Conservation (phyloP, 2,797 vertebrate genomes). For the Melanotaenia trifasciata region DNA sequence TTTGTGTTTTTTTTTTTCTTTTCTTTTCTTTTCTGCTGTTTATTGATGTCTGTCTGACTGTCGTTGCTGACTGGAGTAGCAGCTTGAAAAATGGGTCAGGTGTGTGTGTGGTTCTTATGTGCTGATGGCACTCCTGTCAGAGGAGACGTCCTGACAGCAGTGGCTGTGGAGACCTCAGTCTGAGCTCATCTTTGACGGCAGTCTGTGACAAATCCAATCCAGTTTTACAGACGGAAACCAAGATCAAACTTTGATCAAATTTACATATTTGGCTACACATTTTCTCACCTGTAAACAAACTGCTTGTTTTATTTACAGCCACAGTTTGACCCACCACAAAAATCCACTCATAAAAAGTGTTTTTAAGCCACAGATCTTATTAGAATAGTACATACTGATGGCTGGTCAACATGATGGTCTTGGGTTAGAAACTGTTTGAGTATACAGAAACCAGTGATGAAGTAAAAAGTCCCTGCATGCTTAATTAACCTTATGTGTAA, state of each 20-base stretch:
- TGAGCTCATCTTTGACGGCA: conserved; percentile 36
- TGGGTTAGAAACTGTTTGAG: background rate
- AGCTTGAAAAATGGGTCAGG: conserved; percentile 70
- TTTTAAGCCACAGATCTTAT: background rate
- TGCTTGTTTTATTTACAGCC: background rate
- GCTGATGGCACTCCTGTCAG: conserved; percentile 44
- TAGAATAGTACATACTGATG: background rate
- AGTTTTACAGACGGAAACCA: conserved; percentile 27
- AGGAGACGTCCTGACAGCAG: conserved; percentile 46
- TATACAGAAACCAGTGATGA: background rate
- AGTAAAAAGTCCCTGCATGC: too few species aligned
- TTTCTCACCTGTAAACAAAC: background rate
- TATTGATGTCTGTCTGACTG: conserved; percentile 39
- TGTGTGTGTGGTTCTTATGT: conserved; percentile 41
- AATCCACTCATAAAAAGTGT: background rate
- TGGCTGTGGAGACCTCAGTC: conserved; percentile 28
- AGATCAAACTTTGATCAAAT: background rate
- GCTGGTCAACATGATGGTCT: background rate
- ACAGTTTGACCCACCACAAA: background rate
- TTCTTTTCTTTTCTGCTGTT: conserved; percentile 12
- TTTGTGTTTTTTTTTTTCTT: background rate
- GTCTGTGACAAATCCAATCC: conserved; percentile 31
- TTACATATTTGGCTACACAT: background rate
- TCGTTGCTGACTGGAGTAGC: conserved; percentile 45
- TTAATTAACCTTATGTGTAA: background rate